Evolutionary conservation across 2,888 invertebrate genomes (phyloP).

Genomic region (Sphaerophoria rueppellii): DNA sequence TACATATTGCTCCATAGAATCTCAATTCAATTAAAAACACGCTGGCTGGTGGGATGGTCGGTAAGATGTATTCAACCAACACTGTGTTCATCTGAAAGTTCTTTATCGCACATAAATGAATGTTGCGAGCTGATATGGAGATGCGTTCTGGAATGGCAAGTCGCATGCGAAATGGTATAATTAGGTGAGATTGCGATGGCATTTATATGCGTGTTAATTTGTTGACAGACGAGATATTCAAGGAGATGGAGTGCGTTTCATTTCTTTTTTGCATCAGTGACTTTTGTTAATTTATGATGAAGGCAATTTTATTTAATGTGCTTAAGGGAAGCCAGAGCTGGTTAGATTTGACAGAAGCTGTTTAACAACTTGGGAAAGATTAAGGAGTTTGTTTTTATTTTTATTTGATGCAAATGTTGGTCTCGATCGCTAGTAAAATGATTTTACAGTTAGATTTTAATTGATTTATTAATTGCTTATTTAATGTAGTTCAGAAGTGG

Average conservation of each 20-base stretch:
- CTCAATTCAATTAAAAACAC: neutral
- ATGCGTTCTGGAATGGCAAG: neutral
- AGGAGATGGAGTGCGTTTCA: slow-evolving; percentile 12
- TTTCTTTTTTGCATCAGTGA: too few relatives aligned
- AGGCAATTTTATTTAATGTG: too few relatives aligned
- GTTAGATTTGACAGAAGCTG: too few relatives aligned
- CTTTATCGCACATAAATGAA: neutral
- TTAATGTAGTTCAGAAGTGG: too few relatives aligned
- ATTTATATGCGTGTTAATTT: slow-evolving; percentile 11
- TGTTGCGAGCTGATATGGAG: neutral
- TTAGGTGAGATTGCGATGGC: slow-evolving; percentile 25
- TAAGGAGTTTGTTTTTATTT: too few relatives aligned
- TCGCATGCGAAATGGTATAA: neutral
- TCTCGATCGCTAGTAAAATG: too few relatives aligned
- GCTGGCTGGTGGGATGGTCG: neutral
- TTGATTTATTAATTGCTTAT: too few relatives aligned
- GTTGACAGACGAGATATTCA: neutral
- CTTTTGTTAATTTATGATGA: too few relatives aligned
- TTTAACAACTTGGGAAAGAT: too few relatives aligned
- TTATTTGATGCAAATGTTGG: too few relatives aligned
- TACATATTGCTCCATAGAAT: neutral
- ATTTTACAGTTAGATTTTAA: too few relatives aligned
- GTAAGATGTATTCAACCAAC: neutral
- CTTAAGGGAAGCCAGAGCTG: too few relatives aligned
- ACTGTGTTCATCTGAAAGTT: neutral